Evolutionary conservation across 2,113 vertebrate genomes (phyloP).

Genomic region (Panurus biarmicus): DNA sequence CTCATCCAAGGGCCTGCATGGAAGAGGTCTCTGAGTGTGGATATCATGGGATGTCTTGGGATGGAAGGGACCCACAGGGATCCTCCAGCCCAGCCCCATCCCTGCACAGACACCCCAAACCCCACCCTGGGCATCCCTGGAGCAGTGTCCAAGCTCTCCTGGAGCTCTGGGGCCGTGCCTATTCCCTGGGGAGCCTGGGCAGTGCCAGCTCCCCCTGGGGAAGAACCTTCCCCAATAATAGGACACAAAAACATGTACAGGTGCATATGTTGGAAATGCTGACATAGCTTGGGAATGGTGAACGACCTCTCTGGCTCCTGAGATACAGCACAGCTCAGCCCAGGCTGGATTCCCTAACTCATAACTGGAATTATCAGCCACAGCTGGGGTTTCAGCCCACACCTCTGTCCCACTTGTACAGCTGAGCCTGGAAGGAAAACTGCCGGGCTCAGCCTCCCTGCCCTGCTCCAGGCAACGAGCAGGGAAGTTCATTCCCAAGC

Average conservation of each 20-base stretch:
- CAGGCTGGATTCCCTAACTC: background rate
- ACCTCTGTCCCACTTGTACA: background rate
- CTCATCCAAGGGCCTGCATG: background rate
- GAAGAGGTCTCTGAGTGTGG: background rate
- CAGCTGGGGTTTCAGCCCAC: background rate
- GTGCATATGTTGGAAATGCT: background rate
- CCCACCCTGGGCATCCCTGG: background rate
- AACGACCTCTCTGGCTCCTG: background rate
- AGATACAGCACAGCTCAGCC: background rate
- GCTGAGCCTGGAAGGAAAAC: background rate
- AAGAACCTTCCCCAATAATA: background rate
- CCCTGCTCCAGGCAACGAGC: background rate
- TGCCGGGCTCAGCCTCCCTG: background rate
- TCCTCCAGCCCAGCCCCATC: background rate
- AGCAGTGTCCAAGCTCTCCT: fast-evolving
- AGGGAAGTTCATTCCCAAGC: background rate
- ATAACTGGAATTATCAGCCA: background rate
- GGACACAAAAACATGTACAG: background rate
- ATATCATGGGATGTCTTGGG: background rate
- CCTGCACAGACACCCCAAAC: background rate
- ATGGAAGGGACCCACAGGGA: background rate
- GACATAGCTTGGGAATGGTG: fast-evolving
- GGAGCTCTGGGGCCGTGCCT: background rate
- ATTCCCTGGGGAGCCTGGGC: background rate
- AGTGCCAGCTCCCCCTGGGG: background rate